Percentiles rank a stretch among this genome's conserved stretches.
These are phyloP conservation scores for Brachionus rubens DNA, from an alignment of 1,140 invertebrate genomes.

Conservation along the genomic window DNA sequence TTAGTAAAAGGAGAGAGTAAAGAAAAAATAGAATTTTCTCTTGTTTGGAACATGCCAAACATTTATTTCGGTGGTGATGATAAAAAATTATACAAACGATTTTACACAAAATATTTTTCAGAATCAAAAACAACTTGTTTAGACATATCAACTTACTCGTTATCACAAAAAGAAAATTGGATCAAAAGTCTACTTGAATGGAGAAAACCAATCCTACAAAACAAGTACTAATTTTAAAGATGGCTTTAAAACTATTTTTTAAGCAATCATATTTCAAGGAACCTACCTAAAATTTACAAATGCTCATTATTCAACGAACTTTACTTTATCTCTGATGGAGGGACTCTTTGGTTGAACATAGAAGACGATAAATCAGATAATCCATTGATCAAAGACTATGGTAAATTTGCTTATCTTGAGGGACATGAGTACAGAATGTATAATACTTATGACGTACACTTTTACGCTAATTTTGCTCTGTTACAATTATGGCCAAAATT, in stretches of 20 bases:
- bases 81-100: conserved; percentile 61
- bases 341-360: conserved; percentile 71
- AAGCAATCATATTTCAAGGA: background rate
- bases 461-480: conserved; percentile 86
- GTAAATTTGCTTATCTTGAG: conserved; percentile 63
- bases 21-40: conserved; percentile 68
- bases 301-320: conserved; percentile 88
- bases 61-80: conserved; percentile 67
- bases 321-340: conserved; percentile 85
- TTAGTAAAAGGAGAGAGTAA: conserved; percentile 62
- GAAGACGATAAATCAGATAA: conserved; percentile 48
- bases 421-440: conserved; percentile 90
- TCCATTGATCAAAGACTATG: conserved; percentile 55
- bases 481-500: conserved; percentile 82
- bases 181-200: background rate
- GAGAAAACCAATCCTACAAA: conserved; percentile 3
- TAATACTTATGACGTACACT: conserved; percentile 93
- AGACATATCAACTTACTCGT: background rate
- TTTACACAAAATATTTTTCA: conserved; percentile 79
- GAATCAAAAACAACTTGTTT: conserved; percentile 47
- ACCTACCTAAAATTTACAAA: conserved; percentile 62
- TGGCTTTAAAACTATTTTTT: background rate
- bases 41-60: conserved; percentile 82
- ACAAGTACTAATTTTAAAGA: conserved; percentile 4
- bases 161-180: background rate